Percentiles rank a stretch among this genome's conserved stretches.
Evolutionary conservation across 2,888 invertebrate genomes (phyloP).

Genomic region (Crocallis elinguaria): DNA sequence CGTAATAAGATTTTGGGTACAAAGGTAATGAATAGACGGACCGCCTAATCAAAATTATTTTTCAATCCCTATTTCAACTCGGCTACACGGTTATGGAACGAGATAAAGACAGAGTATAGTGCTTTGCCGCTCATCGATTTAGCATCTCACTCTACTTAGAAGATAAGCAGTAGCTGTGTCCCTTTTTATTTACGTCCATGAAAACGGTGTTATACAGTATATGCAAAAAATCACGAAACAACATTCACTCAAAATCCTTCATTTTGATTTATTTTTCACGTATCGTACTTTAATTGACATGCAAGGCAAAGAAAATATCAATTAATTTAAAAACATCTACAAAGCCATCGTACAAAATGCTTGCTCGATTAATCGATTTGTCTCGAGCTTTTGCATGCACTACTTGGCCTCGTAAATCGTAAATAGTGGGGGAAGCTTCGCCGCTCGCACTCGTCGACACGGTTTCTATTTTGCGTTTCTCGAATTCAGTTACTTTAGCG

Average conservation of each 20-base stretch:
- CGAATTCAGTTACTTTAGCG: slow-evolving; percentile 78
- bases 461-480: slow-evolving; percentile 84
- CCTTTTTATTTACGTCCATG: slow-evolving; percentile 77
- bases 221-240: slow-evolving; percentile 51
- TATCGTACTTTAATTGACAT: background rate
- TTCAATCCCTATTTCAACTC: slow-evolving; percentile 39
- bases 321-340: background rate
- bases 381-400: slow-evolving; percentile 64
- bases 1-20: slow-evolving; percentile 13
- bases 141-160: slow-evolving; percentile 59
- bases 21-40: slow-evolving; percentile 17
- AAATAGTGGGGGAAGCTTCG: slow-evolving; percentile 68
- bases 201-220: slow-evolving; percentile 66
- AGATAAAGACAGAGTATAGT: slow-evolving; percentile 56
- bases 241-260: background rate
- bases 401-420: slow-evolving; percentile 80
- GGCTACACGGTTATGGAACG: slow-evolving; percentile 43
- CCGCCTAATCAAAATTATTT: slow-evolving; percentile 19
- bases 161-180: slow-evolving; percentile 66
- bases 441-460: slow-evolving; percentile 72
- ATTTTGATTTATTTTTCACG: background rate
- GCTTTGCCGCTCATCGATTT: slow-evolving; percentile 43
- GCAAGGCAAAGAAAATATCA: background rate
- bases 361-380: slow-evolving; percentile 55
- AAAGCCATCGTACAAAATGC: background rate